Evolutionary conservation across 2,888 invertebrate genomes (phyloP).

Genomic region (Leptarthrus brevirostris): DNA sequence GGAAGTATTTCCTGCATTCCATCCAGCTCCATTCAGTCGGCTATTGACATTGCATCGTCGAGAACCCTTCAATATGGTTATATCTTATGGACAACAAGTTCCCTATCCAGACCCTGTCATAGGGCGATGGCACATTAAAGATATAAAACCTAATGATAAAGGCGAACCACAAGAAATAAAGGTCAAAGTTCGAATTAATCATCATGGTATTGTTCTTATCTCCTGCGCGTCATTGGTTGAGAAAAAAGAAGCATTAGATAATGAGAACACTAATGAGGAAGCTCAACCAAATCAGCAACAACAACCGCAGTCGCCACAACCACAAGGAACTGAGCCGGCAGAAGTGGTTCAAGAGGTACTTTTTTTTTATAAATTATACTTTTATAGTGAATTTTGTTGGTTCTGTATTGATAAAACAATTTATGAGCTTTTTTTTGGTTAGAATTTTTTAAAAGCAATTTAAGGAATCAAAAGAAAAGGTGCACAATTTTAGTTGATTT

Average conservation of each 20-base stretch:
- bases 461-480: too few species aligned
- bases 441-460: too few species aligned
- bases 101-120: conserved; percentile 83
- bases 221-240: conserved; percentile 87
- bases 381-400: conserved; percentile 21
- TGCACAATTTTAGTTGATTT: too few species aligned
- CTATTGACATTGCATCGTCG: conserved; percentile 92
- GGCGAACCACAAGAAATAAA: conserved; percentile 96
- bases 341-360: conserved; percentile 60
- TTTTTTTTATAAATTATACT: neutral
- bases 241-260: conserved; percentile 70
- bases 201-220: conserved; percentile 91
- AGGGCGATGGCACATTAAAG: conserved; percentile 84
- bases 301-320: conserved; percentile 60
- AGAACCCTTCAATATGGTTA: conserved; percentile 88
- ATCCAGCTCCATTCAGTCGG: conserved; percentile 92
- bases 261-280: conserved; percentile 55
- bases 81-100: conserved; percentile 81
- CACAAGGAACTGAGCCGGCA: conserved; percentile 66
- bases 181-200: conserved; percentile 93
- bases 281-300: conserved; percentile 61
- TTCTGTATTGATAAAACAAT: conserved; percentile 41
- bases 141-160: conserved; percentile 86
- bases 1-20: conserved; percentile 90
- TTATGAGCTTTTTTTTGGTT: conserved; percentile 5